Evolutionary conservation across 2,888 invertebrate species (phyloP).

Genomic region (Agrochola lota): DNA sequence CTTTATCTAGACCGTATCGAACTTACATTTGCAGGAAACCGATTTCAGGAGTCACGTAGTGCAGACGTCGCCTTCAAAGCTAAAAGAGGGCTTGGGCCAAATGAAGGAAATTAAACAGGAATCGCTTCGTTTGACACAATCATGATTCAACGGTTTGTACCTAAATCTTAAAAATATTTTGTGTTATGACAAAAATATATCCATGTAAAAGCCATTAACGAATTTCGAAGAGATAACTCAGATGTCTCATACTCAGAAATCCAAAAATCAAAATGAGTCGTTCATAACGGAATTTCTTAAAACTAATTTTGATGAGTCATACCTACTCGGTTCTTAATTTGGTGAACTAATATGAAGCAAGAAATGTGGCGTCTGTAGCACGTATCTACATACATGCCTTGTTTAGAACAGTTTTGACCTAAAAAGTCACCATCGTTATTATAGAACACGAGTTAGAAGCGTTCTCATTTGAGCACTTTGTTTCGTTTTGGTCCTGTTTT

Average conservation of each 20-base stretch:
- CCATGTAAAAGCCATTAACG: background rate
- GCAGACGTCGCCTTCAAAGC: background rate
- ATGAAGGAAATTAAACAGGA: conserved; percentile 27
- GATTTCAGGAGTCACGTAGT: conserved; percentile 31
- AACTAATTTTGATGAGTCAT: conserved; percentile 1
- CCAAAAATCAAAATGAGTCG: conserved; percentile 1
- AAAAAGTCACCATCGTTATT: background rate
- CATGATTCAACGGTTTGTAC: background rate
- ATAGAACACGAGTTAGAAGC: background rate
- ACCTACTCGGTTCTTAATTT: background rate
- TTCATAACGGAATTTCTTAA: background rate
- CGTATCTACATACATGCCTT: background rate
- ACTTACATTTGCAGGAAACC: conserved; percentile 22
- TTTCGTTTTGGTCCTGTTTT: background rate
- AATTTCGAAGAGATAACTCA: background rate
- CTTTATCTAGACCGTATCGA: conserved; percentile 22
- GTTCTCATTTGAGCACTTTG: background rate
- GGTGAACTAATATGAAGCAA: background rate
- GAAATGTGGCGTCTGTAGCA: background rate
- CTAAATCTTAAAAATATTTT: background rate
- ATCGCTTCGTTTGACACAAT: background rate
- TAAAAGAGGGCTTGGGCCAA: background rate
- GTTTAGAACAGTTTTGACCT: conserved; percentile 13
- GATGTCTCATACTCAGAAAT: background rate
- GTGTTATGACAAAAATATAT: conserved; percentile 7